These are phyloP conservation scores for Ischnura elegans DNA, from an alignment of 2,888 invertebrate species.

Conservation along the genomic window DNA sequence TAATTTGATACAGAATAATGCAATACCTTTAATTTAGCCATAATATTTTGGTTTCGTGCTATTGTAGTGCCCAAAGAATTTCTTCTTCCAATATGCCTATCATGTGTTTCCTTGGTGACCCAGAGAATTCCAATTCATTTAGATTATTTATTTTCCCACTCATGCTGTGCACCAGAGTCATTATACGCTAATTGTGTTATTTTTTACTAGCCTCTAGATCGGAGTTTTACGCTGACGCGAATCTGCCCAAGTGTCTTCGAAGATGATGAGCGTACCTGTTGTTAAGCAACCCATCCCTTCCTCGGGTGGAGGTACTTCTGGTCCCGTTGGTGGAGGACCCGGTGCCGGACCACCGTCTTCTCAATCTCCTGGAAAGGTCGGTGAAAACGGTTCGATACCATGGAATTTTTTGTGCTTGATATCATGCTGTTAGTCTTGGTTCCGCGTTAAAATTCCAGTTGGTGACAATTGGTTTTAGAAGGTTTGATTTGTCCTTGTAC, in stretches of 20 bases:
- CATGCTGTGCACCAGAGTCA: neutral
- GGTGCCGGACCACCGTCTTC: slow-evolving; percentile 73
- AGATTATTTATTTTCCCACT: neutral
- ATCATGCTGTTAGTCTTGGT: too few species aligned
- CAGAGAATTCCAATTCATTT: neutral
- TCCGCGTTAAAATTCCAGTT: too few species aligned
- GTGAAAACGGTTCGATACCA: too few species aligned
- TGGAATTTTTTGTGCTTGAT: neutral
- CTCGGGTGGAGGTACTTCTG: slow-evolving; percentile 70
- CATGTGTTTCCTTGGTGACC: too few species aligned
- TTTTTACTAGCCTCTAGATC: neutral
- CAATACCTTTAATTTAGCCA: too few species aligned
- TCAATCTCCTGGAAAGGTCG: slow-evolving; percentile 73
- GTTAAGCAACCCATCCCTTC: slow-evolving; percentile 76
- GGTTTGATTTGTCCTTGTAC: too few species aligned
- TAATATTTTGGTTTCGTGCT: too few species aligned
- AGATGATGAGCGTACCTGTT: slow-evolving; percentile 76
- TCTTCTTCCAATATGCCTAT: too few species aligned
- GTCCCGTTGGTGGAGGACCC: slow-evolving; percentile 74
- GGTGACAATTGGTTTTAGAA: too few species aligned
- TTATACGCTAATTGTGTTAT: neutral
- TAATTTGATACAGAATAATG: too few species aligned
- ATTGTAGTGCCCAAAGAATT: too few species aligned
- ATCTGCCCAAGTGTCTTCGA: slow-evolving; percentile 19
- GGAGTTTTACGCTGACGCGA: neutral